Evolutionary conservation across 2,797 vertebrate genomes (phyloP).

Genomic region (Clamator glandarius): DNA sequence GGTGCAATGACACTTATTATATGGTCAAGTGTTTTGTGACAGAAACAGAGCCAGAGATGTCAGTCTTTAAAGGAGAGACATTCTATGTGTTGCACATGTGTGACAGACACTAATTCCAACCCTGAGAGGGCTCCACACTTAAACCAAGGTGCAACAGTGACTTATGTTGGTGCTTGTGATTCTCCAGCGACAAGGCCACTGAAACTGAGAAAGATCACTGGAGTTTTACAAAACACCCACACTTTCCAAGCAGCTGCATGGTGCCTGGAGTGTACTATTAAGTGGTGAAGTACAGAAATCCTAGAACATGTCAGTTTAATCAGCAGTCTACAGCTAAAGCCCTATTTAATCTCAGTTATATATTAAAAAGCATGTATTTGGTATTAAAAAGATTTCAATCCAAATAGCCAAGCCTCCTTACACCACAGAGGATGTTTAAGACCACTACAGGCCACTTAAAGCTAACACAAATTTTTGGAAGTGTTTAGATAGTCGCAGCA

Average conservation of each 20-base stretch:
- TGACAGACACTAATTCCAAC: background rate
- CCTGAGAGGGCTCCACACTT: background rate
- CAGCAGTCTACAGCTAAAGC: background rate
- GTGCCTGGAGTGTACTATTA: background rate
- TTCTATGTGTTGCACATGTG: background rate
- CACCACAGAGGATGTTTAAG: conserved; percentile 2
- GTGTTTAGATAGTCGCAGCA: conserved; percentile 17
- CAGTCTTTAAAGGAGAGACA: background rate
- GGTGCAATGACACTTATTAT: background rate
- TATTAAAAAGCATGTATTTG: background rate
- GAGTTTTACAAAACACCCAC: background rate
- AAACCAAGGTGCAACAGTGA: background rate
- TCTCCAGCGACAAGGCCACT: background rate
- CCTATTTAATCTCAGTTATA: background rate
- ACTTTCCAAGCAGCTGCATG: background rate
- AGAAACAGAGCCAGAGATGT: conserved; percentile 24
- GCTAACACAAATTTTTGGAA: background rate
- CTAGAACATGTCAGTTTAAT: conserved; percentile 23
- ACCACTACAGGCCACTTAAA: background rate
- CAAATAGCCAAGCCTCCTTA: background rate
- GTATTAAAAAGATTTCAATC: conserved; percentile 12
- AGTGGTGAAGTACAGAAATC: conserved; percentile 1
- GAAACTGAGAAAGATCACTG: background rate
- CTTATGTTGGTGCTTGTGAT: background rate
- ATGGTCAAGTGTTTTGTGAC: conserved; percentile 17